Conservation (phyloP, 2,797 vertebrate genomes). For the Crypturellus tataupa region DNA sequence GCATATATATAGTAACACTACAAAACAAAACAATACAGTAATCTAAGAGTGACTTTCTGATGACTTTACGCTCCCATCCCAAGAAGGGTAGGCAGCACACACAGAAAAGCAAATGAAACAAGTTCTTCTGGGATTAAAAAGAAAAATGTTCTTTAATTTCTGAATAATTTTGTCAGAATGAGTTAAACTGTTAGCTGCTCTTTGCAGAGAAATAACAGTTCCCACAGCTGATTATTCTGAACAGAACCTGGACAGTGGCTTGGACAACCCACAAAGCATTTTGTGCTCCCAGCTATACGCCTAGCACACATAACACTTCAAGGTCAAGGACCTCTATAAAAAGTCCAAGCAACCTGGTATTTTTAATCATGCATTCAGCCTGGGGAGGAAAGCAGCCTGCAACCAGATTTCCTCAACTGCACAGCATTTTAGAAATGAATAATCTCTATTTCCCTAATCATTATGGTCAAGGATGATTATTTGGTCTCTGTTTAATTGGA, state of each 20-base stretch:
- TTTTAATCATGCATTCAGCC: slow-evolving; percentile 26
- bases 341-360: neutral
- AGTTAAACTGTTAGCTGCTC: neutral
- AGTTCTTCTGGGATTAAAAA: neutral
- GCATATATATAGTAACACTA: neutral
- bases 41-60: neutral
- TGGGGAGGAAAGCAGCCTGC: neutral
- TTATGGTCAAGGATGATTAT: slow-evolving; percentile 16
- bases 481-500: slow-evolving; percentile 25
- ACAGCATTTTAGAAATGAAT: slow-evolving; percentile 23
- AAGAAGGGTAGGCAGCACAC: neutral
- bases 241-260: slow-evolving; percentile 36
- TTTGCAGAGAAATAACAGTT: slow-evolving; percentile 18
- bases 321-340: slow-evolving; percentile 26
- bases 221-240: slow-evolving; percentile 2
- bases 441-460: slow-evolving; percentile 11
- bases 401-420: neutral
- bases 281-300: neutral
- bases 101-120: neutral
- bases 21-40: neutral
- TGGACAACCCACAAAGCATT: slow-evolving; percentile 3
- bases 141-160: neutral
- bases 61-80: neutral
- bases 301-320: neutral
- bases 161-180: neutral